Percentiles rank a stretch among this genome's conserved stretches.
These are phyloP conservation scores for human DNA, from an alignment of 2,113 vertebrate genomes.

Conservation along the genomic window GRCh38 chr11:73972001-73972500, in stretches of 20 bases:
- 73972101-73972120: neutral
- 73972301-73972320: neutral
- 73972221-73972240: neutral
- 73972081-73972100: neutral
- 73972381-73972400: neutral
- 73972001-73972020: neutral
- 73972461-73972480: neutral
- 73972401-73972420: neutral
- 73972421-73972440: neutral
- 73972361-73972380: neutral
- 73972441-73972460: neutral
- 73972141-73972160: too few relatives aligned
- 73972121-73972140: neutral
- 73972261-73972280: neutral
- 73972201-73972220: neutral
- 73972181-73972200: neutral
- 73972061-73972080: neutral
- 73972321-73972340: neutral
- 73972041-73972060: neutral
- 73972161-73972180: neutral
- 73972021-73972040: neutral
- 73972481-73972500: rapidly evolving
- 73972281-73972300: neutral
- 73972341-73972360: neutral
- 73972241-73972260: too few relatives aligned